Evolutionary conservation across 2,888 invertebrate genomes (phyloP).

Genomic region (Harpalus rubripes): DNA sequence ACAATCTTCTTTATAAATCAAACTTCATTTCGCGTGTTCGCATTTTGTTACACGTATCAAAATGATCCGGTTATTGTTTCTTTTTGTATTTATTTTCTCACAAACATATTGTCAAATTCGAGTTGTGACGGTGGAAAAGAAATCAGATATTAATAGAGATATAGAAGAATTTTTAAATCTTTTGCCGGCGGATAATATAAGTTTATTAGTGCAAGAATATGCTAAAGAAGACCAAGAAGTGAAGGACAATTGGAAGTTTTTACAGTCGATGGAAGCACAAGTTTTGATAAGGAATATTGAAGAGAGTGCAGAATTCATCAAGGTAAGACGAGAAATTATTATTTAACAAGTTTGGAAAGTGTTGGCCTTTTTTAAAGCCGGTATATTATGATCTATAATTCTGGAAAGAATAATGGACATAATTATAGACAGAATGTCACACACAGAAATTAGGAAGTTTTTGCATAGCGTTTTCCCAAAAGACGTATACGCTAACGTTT

Average conservation of each 20-base stretch:
- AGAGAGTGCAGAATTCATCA: neutral
- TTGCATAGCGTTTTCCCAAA: no score
- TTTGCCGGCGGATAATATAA: slow-evolving; percentile 3
- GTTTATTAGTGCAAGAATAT: neutral
- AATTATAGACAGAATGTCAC: no score
- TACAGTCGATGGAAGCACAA: neutral
- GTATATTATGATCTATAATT: no score
- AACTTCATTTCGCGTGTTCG: neutral
- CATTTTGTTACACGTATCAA: neutral
- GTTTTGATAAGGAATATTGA: neutral
- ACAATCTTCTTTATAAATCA: neutral
- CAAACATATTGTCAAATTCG: neutral
- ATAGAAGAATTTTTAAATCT: slow-evolving; percentile 32
- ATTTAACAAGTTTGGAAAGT: neutral
- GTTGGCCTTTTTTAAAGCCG: no score
- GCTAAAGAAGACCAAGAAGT: slow-evolving; percentile 20
- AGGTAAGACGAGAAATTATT: slow-evolving; percentile 6
- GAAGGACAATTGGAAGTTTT: neutral
- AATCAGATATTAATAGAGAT: slow-evolving; percentile 32
- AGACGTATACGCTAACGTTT: no score
- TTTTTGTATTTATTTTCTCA: neutral
- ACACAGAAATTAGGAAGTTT: no score
- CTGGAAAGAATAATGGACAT: no score
- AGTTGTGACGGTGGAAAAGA: slow-evolving; percentile 3
- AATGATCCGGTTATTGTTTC: slow-evolving; percentile 9